Evolutionary conservation across 2,888 invertebrate genomes (phyloP).

Genomic region (Tyria jacobaeae): DNA sequence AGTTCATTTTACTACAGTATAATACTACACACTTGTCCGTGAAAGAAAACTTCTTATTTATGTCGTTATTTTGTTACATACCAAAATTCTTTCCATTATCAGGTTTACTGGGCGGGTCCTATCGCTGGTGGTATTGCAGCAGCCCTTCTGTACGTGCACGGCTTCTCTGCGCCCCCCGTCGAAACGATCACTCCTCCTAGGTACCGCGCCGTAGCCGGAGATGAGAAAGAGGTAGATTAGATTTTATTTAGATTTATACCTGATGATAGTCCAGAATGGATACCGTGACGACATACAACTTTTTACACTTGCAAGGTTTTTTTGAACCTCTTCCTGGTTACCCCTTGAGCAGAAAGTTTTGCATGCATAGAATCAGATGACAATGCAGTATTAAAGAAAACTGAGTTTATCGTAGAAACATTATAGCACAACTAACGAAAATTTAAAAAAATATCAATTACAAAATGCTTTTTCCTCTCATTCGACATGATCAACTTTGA

Average conservation of each 20-base stretch:
- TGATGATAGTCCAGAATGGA: neutral
- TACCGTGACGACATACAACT: neutral
- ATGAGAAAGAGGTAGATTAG: slow-evolving; percentile 92
- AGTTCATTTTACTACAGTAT: too few relatives aligned
- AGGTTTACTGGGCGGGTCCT: slow-evolving; percentile 96
- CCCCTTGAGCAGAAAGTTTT: too few relatives aligned
- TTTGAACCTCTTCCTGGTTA: too few relatives aligned
- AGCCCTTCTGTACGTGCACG: slow-evolving; percentile 91
- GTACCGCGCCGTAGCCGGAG: slow-evolving; percentile 86
- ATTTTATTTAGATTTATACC: neutral
- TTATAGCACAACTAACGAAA: neutral
- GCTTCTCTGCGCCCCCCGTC: slow-evolving; percentile 82
- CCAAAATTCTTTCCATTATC: slow-evolving; percentile 14
- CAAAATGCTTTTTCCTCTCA: neutral
- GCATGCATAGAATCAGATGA: too few relatives aligned
- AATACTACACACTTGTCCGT: neutral
- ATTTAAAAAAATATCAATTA: neutral
- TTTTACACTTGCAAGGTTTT: too few relatives aligned
- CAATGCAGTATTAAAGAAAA: too few relatives aligned
- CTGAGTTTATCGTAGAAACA: neutral
- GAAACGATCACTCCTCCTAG: slow-evolving; percentile 78
- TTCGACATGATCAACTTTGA: neutral
- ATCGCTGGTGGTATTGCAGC: slow-evolving; percentile 93
- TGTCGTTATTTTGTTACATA: neutral
- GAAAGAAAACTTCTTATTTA: neutral